Conservation (phyloP, 2,888 invertebrate species). For the Acheta domesticus region DNA sequence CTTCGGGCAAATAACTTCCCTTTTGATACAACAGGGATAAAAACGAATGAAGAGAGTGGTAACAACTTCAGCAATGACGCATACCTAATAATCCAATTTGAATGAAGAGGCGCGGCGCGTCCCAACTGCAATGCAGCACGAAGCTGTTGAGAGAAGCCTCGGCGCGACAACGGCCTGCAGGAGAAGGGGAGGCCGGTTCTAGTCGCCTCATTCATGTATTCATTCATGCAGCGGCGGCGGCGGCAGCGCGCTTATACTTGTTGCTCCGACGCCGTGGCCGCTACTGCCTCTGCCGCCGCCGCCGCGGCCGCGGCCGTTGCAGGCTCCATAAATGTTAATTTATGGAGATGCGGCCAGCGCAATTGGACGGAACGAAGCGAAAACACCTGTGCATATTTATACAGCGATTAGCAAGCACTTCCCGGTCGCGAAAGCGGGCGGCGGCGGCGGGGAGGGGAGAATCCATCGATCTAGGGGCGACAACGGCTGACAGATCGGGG, state of each 20-base stretch:
- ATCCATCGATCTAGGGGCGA: background rate
- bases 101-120: no score
- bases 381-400: slow-evolving; percentile 18
- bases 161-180: no score
- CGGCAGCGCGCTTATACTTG: background rate
- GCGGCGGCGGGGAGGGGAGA: background rate
- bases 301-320: background rate
- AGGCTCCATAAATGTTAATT: slow-evolving; percentile 1
- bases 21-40: no score
- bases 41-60: no score
- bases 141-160: no score
- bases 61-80: no score
- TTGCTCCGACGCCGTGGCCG: background rate
- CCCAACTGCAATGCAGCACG: no score
- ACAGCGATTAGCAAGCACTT: background rate
- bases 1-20: no score
- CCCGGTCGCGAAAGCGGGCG: background rate
- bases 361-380: slow-evolving; percentile 18
- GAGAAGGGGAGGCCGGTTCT: background rate
- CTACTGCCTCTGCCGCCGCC: background rate
- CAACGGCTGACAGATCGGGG: no score
- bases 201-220: background rate
- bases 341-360: slow-evolving; percentile 5
- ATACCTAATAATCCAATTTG: no score
- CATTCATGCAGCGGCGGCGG: background rate